These are phyloP conservation scores for Petrocephalus schoutedeni DNA, from an alignment of 2,797 vertebrate genomes.

Conservation along the genomic window DNA sequence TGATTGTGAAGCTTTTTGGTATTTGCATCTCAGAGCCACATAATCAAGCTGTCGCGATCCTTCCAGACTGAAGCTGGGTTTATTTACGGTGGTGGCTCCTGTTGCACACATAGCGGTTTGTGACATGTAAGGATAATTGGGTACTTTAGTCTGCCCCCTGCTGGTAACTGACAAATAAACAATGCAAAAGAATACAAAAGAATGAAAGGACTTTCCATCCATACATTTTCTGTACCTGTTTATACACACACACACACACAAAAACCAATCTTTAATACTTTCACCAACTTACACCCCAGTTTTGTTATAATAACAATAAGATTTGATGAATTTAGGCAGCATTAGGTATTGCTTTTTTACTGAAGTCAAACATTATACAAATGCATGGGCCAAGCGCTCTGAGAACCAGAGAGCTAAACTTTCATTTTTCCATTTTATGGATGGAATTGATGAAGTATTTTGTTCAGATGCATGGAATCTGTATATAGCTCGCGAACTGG, in stretches of 20 bases:
- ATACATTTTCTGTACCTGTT: neutral
- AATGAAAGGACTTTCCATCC: neutral
- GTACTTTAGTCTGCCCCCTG: neutral
- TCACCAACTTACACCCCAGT: neutral
- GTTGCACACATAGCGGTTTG: neutral
- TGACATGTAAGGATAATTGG: neutral
- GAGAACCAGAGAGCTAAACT: neutral
- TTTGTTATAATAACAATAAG: neutral
- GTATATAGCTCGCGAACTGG: neutral
- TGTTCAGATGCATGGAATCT: neutral
- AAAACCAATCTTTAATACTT: neutral
- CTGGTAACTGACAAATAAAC: neutral
- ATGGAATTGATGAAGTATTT: too few relatives aligned
- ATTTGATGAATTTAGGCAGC: neutral
- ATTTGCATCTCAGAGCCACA: neutral
- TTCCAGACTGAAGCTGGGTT: neutral
- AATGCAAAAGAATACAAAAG: neutral
- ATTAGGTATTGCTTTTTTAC: neutral
- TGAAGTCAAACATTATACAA: neutral
- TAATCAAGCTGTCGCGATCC: neutral
- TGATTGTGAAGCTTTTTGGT: neutral
- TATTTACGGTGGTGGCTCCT: neutral
- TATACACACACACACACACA: neutral
- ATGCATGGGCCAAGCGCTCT: neutral
- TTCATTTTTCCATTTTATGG: neutral